Base-by-base conservation (phyloP, 1,140 invertebrate genomes). In the Trichonephila clavata region DNA sequence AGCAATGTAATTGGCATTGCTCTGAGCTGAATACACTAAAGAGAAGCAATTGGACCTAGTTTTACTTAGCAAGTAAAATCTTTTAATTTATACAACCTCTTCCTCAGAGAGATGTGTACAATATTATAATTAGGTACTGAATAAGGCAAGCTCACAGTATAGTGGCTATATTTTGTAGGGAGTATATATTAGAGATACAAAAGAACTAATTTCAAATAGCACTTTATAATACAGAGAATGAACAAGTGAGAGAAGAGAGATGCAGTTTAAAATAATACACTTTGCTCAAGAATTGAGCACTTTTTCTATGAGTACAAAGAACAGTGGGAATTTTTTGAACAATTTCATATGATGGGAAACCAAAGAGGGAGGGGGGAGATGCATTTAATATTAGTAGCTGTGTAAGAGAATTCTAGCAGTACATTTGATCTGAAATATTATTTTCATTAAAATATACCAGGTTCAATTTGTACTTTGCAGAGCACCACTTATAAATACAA, bases 131-230 rank as follows among this genome's bases (percentile, higher is more conserved):
- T 93, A 93, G 92, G 92, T 93, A 93, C 92, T 93, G 92, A 93
- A 88, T 93, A 93, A 93, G 92, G 92, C 92, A 93, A 87, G 86
- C 84, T 60, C 92, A 93, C 92, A 81, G 61, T 92, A 92, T 87
- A 7, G 92, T 93, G 92, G 92, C 92, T 93, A 71, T 93, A 71
- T 87, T 93, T 61, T 92, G 32, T 93, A 87, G 83, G 86, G 83
- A 87, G 27, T 39, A 93, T 50, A 50, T 92, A 92, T 86, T 63
- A 63, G 84, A 77, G 57, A 93, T 61, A 43, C 20, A 50, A 50
- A 50, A 50, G 50, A 50, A 93, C 86, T 87, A 88, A 93, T 87
- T 80, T 50, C 50, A 43, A 88, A 92, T 87, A 93, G 92, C 92
- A 93, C 92, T 93, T 93, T 63, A 86, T 24, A 43, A 86, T 92